Percentiles rank a stretch among this genome's conserved stretches.
Conservation (phyloP, 2,113 vertebrate genomes). For the Noturus placidus region DNA sequence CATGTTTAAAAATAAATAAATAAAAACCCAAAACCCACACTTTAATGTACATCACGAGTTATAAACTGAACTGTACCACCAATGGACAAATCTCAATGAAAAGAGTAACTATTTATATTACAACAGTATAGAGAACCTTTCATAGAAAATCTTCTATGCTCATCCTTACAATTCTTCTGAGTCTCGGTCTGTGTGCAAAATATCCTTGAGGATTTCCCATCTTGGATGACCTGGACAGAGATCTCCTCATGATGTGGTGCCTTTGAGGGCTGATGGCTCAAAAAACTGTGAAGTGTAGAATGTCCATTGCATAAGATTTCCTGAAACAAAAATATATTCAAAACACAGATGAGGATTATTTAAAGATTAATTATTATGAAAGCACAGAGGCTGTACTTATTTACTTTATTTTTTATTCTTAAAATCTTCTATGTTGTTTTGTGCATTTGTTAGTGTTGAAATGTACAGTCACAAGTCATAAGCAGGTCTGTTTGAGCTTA, state of each 20-base stretch:
- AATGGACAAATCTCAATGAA: not conserved
- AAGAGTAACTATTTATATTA: not conserved
- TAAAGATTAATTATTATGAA: no score
- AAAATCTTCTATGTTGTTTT: no score
- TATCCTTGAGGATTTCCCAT: constrained; percentile 77
- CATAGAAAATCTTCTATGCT: not conserved
- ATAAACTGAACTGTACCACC: not conserved
- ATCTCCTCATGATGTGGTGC: constrained; percentile 81
- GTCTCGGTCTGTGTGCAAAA: constrained; percentile 68
- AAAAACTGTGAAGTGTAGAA: constrained; percentile 77
- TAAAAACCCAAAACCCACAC: no score
- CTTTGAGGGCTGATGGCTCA: constrained; percentile 78
- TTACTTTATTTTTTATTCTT: no score
- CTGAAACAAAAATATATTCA: constrained; percentile 66
- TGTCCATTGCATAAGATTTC: constrained; percentile 80
- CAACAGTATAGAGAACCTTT: not conserved
- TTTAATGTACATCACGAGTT: not conserved
- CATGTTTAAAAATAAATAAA: not conserved
- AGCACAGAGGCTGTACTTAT: no score
- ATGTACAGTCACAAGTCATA: no score
- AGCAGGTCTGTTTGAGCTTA: no score
- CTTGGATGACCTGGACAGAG: constrained; percentile 75
- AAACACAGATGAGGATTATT: not conserved
- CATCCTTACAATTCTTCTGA: constrained; percentile 77
- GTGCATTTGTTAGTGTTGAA: no score